Evolutionary conservation across 30 jellyfish, hydroid and myxozoan species (phyloP), one percentile per base, ranked within the genome.

Genomic region (Hydractinia echinata): DNA sequence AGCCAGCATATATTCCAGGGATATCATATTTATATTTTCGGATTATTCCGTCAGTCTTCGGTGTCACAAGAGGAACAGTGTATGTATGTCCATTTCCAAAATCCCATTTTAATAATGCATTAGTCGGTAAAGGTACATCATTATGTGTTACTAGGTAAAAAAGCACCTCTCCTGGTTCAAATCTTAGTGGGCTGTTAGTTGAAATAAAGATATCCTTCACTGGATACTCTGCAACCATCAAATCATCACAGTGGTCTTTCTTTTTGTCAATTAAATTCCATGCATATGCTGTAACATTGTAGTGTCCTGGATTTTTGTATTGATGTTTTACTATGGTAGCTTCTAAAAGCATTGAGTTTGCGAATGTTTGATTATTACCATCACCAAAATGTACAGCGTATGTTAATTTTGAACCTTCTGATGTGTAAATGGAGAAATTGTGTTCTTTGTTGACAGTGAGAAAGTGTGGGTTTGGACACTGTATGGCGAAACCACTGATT

Each of bases 11-110:
- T 7, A 55, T 81, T 9, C 96, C 99, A 4, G 94, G 89, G 10
- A 81, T n/a, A 8, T 48, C 53, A 84, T 77, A 94, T 50, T 72
- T 76, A 77, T 94, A 80, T 15, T 55, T 64, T 15, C 80, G 68
- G 30, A 88, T 55, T 5, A 77, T 79, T 8, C 76, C 66, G 7
- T 88, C 58, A 0, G 1, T 2, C 60, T 20, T 11, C 21, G 78
- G 85, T 48, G 60, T 44, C 55, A 84, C 73, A 14, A 73, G 51
- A 10, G 73, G 82, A n/a, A 72, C 72, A 8, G 20, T 53, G 54
- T 51, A 70, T 39, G 58, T n/a, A 30, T 85, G 79, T 54, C 97
- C 97, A 79, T 94, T 96, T 4, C 99, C 99, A 66, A 77, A 94
- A n/a, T 85, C 88, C 96, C 96, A 94, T 11, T 88, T 64, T 54